These are phyloP conservation scores for Leucozona laternaria DNA, from an alignment of 2,888 invertebrate genomes.

Conservation along the genomic window DNA sequence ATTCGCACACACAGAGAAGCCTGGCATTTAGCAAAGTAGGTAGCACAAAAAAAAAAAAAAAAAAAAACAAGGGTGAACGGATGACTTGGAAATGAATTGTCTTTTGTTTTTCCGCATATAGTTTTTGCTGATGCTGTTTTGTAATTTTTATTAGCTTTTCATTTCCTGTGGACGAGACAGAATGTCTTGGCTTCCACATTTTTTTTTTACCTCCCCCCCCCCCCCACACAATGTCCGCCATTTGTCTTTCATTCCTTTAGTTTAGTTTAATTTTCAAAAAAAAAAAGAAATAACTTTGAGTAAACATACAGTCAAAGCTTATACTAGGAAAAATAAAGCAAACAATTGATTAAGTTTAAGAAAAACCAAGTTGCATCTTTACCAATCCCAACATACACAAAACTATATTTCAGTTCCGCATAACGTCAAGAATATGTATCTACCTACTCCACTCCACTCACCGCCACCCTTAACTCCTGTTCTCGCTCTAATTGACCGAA, in stretches of 20 bases:
- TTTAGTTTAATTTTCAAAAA: slow-evolving; percentile 13
- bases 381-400: slow-evolving; percentile 6
- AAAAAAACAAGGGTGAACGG: slow-evolving; percentile 42
- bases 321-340: slow-evolving; percentile 15
- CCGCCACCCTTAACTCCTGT: neutral
- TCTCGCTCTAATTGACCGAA: slow-evolving; percentile 72
- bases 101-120: slow-evolving; percentile 19
- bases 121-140: slow-evolving; percentile 11
- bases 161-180: slow-evolving; percentile 51
- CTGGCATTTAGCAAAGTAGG: slow-evolving; percentile 48
- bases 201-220: too few relatives aligned
- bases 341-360: slow-evolving; percentile 72
- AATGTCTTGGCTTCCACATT: slow-evolving; percentile 37
- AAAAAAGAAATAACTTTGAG: slow-evolving; percentile 25
- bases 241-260: slow-evolving; percentile 32
- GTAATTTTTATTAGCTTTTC: slow-evolving; percentile 58
- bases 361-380: slow-evolving; percentile 61
- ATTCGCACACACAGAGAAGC: slow-evolving; percentile 19
- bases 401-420: slow-evolving; percentile 50
- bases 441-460: neutral
- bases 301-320: slow-evolving; percentile 41
- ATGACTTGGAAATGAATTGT: slow-evolving; percentile 27
- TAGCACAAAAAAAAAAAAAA: too few relatives aligned
- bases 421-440: slow-evolving; percentile 24
- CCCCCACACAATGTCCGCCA: neutral